Evolutionary conservation across 2,797 vertebrate species (phyloP), one percentile per base, ranked within the genome.

Genomic region (Bryconaethiops microstoma): DNA sequence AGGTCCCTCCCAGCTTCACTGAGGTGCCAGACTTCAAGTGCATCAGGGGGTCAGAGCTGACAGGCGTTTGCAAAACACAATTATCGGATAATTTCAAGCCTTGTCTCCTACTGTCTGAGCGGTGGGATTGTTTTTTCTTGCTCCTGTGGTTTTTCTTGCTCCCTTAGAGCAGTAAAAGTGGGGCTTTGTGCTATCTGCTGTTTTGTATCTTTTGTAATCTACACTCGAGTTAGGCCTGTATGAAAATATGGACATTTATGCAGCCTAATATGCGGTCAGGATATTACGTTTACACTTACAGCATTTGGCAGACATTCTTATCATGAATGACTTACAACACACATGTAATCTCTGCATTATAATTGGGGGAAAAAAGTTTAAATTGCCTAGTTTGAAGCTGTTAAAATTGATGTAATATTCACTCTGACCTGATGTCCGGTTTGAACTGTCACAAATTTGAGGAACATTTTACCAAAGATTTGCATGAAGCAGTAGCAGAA

Each of bases 31-130:
- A 63, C 83, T 78, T 89, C 78, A 76, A 73, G 64, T 89, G 74
- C 83, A 83, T 77, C 74, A 50, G 71, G 89, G 90, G 42, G 91
- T 89, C 82, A 79, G 78, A 89, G 78, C 84, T 85, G 92, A 92
- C 92, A 90, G 77, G 80, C 82, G 89, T 91, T 92, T 90, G 89
- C 86, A 90, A 92, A 93, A 89, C 88, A 92, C 82, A 90, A 88
- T 90, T 89, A 89, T 60, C 63, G 79, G 79, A 54, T 69, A 84
- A 83, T 84, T n/a, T 42, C 54, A 67, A 19, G 48, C n/a, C 40
- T 70, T 42, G 40, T 68, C 76, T 67, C 60, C 35, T 19, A 45
- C 42, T 65, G 63, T 65, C 63, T 65, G 35, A 40, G 21, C 45
- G 17, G 23, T 40, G 48, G 70, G 21, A 45, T 10, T n/a, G 25